These are phyloP conservation scores for Caiman crocodilus DNA, from an alignment of 2,797 vertebrate genomes.

Conservation along the genomic window DNA sequence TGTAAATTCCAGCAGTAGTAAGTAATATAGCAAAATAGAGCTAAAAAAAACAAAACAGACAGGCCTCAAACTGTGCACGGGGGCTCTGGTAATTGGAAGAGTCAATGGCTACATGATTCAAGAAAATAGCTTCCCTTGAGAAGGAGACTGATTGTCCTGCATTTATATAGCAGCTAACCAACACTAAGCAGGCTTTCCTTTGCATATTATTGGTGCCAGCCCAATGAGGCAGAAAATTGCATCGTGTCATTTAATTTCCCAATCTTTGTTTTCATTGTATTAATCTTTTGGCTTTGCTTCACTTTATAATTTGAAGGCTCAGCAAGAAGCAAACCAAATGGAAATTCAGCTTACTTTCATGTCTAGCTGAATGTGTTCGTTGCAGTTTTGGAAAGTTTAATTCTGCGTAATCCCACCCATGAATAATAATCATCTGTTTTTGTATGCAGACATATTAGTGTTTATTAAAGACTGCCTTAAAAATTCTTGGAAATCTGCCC, in stretches of 20 bases:
- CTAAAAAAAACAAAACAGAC: constrained; percentile 48
- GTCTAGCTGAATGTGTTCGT: constrained; percentile 79
- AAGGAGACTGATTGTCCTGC: constrained; percentile 82
- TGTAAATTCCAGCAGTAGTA: constrained; percentile 75
- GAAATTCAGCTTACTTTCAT: constrained; percentile 87
- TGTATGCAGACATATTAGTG: constrained; percentile 78
- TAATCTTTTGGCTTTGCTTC: constrained; percentile 94
- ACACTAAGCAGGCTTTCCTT: constrained; percentile 81
- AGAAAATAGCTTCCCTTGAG: constrained; percentile 83
- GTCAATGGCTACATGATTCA: constrained; percentile 84
- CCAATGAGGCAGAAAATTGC: constrained; percentile 95
- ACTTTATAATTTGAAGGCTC: constrained; percentile 94
- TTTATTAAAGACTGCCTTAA: constrained; percentile 80
- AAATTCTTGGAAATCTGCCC: constrained; percentile 80
- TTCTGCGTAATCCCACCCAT: constrained; percentile 84
- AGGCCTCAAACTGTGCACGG: constrained; percentile 67
- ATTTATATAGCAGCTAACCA: constrained; percentile 82
- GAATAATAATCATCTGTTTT: constrained; percentile 88
- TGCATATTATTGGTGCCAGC: constrained; percentile 88
- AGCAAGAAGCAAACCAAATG: constrained; percentile 91
- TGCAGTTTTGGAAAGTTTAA: constrained; percentile 83
- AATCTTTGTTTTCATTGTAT: constrained; percentile 95
- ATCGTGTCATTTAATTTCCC: constrained; percentile 95
- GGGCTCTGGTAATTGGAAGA: constrained; percentile 84
- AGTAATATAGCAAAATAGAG: constrained; percentile 61